These are phyloP conservation scores for Hypomesus transpacificus DNA, from an alignment of 2,113 vertebrate genomes.

Conservation along the genomic window DNA sequence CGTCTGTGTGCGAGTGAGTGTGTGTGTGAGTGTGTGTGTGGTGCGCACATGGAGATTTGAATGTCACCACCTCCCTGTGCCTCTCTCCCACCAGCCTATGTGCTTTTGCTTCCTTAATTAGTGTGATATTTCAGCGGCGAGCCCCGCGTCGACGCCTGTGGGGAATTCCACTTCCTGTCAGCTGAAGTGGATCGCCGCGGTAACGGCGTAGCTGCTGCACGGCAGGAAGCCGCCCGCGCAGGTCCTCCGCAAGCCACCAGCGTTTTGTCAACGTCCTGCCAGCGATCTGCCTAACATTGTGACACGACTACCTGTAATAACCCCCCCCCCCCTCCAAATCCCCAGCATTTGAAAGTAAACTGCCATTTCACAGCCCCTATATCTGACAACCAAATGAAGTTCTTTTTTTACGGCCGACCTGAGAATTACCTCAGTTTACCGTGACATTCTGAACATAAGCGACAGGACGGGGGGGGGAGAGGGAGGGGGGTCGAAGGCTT, in stretches of 20 bases:
- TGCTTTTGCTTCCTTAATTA: constrained; percentile 26
- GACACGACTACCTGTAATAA: too few species aligned
- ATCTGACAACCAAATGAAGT: constrained; percentile 12
- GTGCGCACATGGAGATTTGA: not conserved
- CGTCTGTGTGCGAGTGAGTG: too few species aligned
- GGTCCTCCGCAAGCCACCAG: not conserved
- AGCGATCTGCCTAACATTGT: constrained; percentile 8
- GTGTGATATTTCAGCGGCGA: not conserved
- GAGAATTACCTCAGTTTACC: constrained; percentile 12
- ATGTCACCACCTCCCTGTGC: not conserved
- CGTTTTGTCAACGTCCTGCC: not conserved
- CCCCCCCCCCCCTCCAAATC: too few species aligned
- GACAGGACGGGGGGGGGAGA: constrained; percentile 8
- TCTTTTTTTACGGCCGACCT: constrained; percentile 18
- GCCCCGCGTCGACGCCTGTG: not conserved
- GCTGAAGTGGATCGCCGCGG: not conserved
- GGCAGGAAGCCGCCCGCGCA: not conserved
- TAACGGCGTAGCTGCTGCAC: not conserved
- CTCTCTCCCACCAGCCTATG: not conserved
- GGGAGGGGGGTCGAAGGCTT: not conserved
- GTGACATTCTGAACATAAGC: not conserved
- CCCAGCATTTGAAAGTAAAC: not conserved
- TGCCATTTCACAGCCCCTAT: constrained; percentile 4
- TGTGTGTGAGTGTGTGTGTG: not conserved
- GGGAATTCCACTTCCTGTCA: constrained; percentile 21